These are phyloP conservation scores for Morus bassanus DNA, from an alignment of 2,797 vertebrate species.

Conservation along the genomic window DNA sequence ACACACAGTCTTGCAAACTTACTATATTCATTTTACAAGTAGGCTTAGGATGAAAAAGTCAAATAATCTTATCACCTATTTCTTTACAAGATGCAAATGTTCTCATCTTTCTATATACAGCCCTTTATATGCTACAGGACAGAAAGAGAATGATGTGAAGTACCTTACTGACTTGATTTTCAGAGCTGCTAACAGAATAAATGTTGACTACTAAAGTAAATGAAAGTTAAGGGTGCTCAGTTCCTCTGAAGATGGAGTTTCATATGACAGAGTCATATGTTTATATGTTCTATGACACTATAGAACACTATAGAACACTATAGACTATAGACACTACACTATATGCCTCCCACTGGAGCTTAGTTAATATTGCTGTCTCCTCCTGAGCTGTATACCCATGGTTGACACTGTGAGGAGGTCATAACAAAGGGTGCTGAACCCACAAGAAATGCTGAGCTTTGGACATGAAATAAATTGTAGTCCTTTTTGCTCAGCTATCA, in stretches of 20 bases:
- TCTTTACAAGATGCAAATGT: background rate
- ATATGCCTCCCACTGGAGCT: background rate
- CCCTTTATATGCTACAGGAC: background rate
- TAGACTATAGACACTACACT: too few relatives aligned
- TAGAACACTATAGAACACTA: too few relatives aligned
- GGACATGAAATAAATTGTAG: background rate
- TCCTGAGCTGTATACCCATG: background rate
- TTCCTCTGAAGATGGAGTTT: background rate
- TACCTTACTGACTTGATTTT: background rate
- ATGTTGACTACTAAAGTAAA: background rate
- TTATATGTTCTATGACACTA: background rate
- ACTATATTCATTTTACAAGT: background rate
- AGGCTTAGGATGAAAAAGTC: background rate
- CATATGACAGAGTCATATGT: background rate
- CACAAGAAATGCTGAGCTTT: background rate
- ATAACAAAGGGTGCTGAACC: background rate
- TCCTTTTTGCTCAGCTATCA: background rate
- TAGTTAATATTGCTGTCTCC: background rate
- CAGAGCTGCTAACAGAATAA: background rate
- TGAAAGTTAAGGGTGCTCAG: background rate
- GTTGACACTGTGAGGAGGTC: background rate
- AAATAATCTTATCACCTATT: background rate
- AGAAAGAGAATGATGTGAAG: background rate
- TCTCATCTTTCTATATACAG: background rate
- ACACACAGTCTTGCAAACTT: background rate